Percentiles rank a stretch among this genome's conserved stretches.
These are phyloP conservation scores for Horisme vitalbata DNA, from an alignment of 2,888 invertebrate genomes.

Conservation along the genomic window DNA sequence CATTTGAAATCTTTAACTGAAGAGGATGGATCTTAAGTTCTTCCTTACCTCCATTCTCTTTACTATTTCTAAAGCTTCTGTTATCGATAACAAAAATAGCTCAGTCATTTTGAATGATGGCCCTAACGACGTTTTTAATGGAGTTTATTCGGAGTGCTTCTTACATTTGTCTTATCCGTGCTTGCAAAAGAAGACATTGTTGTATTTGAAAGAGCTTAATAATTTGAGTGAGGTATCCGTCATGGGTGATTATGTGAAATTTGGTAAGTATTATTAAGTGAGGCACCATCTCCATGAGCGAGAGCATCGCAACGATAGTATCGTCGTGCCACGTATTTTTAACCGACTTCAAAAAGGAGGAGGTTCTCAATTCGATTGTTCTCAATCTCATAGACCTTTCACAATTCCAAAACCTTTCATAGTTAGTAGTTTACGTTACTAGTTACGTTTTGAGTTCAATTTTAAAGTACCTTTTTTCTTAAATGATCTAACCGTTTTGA, in stretches of 20 bases:
- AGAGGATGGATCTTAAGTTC: slow-evolving; percentile 52
- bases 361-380: no score
- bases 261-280: slow-evolving; percentile 69
- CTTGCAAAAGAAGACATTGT: slow-evolving; percentile 80
- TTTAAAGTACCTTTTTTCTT: no score
- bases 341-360: no score
- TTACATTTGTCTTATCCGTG: slow-evolving; percentile 81
- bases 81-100: slow-evolving; percentile 19
- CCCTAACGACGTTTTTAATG: slow-evolving; percentile 67
- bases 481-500: no score
- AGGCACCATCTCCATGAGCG: no score
- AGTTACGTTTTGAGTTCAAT: no score
- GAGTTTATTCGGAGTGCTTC: slow-evolving; percentile 81
- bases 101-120: slow-evolving; percentile 25
- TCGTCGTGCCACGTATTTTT: no score
- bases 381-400: no score
- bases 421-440: no score
- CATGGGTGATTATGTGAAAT: slow-evolving; percentile 79
- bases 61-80: slow-evolving; percentile 16
- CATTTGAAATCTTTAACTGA: slow-evolving; percentile 50
- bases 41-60: slow-evolving; percentile 37
- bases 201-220: slow-evolving; percentile 81
- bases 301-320: no score
- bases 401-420: no score
- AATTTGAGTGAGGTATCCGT: slow-evolving; percentile 79